Evolutionary conservation across 2,888 invertebrate genomes (phyloP), one percentile per base, ranked within the genome.

Genomic region (Branchellion lobata): DNA sequence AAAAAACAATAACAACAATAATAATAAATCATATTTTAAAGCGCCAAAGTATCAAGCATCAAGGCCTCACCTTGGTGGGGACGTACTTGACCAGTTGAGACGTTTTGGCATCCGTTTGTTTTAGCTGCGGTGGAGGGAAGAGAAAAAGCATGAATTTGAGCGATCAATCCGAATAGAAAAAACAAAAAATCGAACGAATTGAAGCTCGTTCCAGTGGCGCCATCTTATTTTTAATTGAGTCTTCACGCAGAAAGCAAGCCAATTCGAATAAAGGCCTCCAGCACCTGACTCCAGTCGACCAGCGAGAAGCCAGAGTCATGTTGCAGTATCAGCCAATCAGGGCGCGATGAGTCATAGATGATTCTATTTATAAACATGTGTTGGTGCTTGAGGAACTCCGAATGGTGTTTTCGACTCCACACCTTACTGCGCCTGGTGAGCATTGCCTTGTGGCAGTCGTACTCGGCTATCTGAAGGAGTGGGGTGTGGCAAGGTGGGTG

Each of bases 231-330:
- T n/a, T n/a, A n/a, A n/a, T n/a, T n/a, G n/a, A n/a, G n/a, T n/a
- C n/a, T n/a, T n/a, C n/a, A n/a, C n/a, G n/a, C n/a, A n/a, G n/a
- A n/a, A n/a, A n/a, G n/a, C n/a, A n/a, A n/a, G n/a, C n/a, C n/a
- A n/a, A n/a, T n/a, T n/a, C n/a, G n/a, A n/a, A n/a, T n/a, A n/a
- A n/a, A n/a, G n/a, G n/a, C n/a, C n/a, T n/a, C n/a, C n/a, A n/a
- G n/a, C 29, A 75, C 75, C 53, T 51, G 11, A 21, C 51, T 53
- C 75, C 75, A 75, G 8, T 75, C 53, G 33, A 75, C 33, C 29
- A 75, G 2, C 8, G 40, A 40, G 75, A 75, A 75, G 27, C 75
- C 75, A 3, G 51, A 75, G 47, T 51, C 57, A 21, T 75, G 75
- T 31, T 75, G 75, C 8, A 36, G 33, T 18, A 75, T 33, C 29